These are phyloP conservation scores for Anhinga anhinga DNA, from an alignment of 2,113 vertebrate species.

Conservation along the genomic window DNA sequence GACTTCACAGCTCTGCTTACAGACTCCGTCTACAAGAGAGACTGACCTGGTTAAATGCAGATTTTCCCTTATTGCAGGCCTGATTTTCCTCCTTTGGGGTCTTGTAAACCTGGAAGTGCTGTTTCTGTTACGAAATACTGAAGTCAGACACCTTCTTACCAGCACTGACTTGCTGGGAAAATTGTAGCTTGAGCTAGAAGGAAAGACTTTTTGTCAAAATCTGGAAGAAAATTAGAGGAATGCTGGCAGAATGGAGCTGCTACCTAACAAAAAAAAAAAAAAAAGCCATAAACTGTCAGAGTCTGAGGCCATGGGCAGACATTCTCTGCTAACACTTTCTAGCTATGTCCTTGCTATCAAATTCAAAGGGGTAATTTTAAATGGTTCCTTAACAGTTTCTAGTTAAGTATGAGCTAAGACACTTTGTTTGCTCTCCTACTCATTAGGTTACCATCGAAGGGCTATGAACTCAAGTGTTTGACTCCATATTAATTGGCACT, in stretches of 20 bases:
- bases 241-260: not conserved
- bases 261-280: not conserved
- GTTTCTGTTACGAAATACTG: constrained; percentile 34
- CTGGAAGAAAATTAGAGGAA: not conserved
- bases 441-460: not conserved
- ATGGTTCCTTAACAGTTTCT: not conserved
- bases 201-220: not conserved
- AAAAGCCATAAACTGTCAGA: not conserved
- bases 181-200: not conserved
- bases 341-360: not conserved
- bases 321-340: constrained; percentile 23
- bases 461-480: not conserved
- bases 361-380: not conserved
- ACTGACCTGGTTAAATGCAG: not conserved
- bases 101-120: constrained; percentile 20
- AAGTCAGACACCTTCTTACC: constrained; percentile 27
- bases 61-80: not conserved
- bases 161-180: constrained; percentile 5
- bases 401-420: not conserved
- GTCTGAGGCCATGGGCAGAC: not conserved
- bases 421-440: not conserved
- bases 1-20: constrained; percentile 14
- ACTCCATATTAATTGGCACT: not conserved
- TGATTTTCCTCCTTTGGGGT: not conserved
- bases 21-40: not conserved